Conservation (phyloP, 2,888 invertebrate species). For the Heteromurus nitidus region DNA sequence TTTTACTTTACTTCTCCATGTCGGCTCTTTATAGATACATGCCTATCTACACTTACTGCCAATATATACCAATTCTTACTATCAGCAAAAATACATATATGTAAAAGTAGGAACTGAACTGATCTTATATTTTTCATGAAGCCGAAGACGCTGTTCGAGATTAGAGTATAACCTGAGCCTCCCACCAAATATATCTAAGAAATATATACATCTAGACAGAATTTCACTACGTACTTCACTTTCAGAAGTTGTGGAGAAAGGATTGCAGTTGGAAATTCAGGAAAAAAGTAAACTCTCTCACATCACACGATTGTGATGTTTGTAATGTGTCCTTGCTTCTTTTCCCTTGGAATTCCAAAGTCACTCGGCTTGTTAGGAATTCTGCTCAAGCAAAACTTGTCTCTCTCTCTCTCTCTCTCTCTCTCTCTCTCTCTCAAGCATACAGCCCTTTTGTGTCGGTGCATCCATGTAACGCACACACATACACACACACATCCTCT, state of each 20-base stretch:
- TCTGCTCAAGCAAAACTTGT: conserved; percentile 35
- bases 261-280: conserved; percentile 2
- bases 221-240: too few relatives aligned
- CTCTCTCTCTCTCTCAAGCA: too few relatives aligned
- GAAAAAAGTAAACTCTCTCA: background rate
- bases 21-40: too few relatives aligned
- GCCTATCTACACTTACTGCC: too few relatives aligned
- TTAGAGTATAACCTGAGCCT: too few relatives aligned
- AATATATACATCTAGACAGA: too few relatives aligned
- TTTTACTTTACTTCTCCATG: too few relatives aligned
- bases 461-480: too few relatives aligned
- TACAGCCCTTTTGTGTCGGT: background rate
- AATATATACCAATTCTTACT: background rate
- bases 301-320: background rate
- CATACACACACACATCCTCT: too few relatives aligned
- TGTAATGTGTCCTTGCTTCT: conserved; percentile 1
- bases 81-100: background rate
- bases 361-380: conserved; percentile 33
- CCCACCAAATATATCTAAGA: too few relatives aligned
- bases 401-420: background rate
- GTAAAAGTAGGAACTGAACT: conserved; percentile 9
- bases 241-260: too few relatives aligned
- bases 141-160: conserved; percentile 2
- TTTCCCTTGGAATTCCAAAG: background rate
- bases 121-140: conserved; percentile 22